A percentile compares a stretch with the other conserved stretches of the same genome.
phyloP scores from a whole-genome alignment of 1,140 invertebrate genomes.

The Conus betulinus region DNA sequence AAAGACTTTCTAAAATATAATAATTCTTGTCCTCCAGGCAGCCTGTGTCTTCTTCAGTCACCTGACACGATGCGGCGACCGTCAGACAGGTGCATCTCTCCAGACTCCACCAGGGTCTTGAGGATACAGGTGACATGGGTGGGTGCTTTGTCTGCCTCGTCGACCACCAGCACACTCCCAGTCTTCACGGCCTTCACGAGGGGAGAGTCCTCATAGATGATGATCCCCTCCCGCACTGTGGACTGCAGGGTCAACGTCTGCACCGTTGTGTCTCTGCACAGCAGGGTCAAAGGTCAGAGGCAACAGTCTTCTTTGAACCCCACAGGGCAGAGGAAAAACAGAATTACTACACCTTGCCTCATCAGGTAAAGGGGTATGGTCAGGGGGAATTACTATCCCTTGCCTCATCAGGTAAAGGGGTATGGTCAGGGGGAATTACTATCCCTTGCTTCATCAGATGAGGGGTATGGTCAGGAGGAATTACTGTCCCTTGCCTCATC shows the following conservation, averaged over 20 bases:
- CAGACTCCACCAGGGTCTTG: conserved; percentile 94
- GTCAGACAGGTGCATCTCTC: conserved; percentile 96
- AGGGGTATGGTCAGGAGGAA: too few species aligned
- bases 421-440: too few species aligned
- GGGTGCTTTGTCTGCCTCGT: conserved; percentile 98
- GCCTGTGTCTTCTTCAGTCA: conserved; percentile 8
- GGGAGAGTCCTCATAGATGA: conserved; percentile 95
- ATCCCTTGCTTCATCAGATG: too few species aligned
- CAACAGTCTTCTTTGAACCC: too few species aligned
- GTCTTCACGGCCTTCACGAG: conserved; percentile 88
- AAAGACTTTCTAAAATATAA: too few species aligned
- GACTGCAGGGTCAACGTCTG: conserved; percentile 95
- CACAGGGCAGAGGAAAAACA: too few species aligned
- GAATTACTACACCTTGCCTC: too few species aligned
- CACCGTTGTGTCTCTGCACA: conserved; percentile 91
- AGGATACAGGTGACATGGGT: conserved; percentile 97
- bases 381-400: too few species aligned
- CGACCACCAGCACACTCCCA: conserved; percentile 93
- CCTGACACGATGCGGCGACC: conserved; percentile 87
- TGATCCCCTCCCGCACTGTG: conserved; percentile 90
- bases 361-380: too few species aligned
- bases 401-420: too few species aligned
- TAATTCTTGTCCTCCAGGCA: too few species aligned
- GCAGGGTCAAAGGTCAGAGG: background rate
- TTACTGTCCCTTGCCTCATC: too few species aligned